phyloP scores from a whole-genome alignment of 2,113 vertebrate species.

The Todiramphus saurophagus region DNA sequence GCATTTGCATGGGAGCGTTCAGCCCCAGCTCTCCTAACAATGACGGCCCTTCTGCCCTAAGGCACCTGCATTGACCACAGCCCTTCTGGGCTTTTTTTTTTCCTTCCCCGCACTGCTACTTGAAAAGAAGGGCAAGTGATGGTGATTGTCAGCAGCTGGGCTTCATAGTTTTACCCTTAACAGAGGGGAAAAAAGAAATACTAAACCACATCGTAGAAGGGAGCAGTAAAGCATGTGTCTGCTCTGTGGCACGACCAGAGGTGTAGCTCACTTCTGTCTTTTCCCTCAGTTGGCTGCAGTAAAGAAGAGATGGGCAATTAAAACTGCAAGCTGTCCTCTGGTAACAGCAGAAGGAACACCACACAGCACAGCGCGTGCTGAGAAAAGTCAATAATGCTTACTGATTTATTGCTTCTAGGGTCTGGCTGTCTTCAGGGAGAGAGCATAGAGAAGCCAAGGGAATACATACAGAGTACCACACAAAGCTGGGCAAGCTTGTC shows the following conservation, averaged over 20 bases:
- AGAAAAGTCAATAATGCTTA: not conserved
- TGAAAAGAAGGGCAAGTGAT: fast-evolving
- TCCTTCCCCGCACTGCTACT: fast-evolving
- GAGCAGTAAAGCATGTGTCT: not conserved
- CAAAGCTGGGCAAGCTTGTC: not conserved
- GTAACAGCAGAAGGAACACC: not conserved
- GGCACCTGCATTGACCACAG: not conserved
- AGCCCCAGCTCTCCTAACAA: not conserved
- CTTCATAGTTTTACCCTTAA: fast-evolving
- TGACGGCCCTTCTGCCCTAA: not conserved
- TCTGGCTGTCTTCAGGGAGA: not conserved
- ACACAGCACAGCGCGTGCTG: not conserved
- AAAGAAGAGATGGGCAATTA: not conserved
- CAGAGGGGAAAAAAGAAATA: not conserved
- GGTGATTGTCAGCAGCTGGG: too few species aligned
- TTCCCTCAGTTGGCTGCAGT: not conserved
- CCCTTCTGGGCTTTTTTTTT: fast-evolving
- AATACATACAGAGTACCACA: not conserved
- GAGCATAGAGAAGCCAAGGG: not conserved
- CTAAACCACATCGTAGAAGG: fast-evolving
- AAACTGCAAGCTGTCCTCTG: not conserved
- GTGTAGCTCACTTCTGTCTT: not conserved
- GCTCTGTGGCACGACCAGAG: not conserved
- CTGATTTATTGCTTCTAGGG: too few species aligned
- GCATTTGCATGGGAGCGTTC: not conserved